Conservation (phyloP, 2,888 invertebrate genomes). For the Eupelmus urozonus region DNA sequence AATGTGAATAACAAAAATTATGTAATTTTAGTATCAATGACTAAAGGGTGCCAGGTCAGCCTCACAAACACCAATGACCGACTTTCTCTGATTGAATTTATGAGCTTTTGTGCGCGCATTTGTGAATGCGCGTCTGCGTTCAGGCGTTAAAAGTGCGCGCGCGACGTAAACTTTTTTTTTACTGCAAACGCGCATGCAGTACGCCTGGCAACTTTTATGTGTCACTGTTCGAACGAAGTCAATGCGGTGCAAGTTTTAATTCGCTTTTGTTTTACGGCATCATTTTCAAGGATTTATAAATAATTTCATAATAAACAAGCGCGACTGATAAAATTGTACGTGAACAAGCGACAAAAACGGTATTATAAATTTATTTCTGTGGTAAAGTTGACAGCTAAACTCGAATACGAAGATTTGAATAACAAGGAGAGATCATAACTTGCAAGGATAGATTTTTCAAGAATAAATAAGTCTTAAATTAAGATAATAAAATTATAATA, state of each 20-base stretch:
- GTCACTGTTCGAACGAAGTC: neutral
- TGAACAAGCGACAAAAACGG: conserved; percentile 4
- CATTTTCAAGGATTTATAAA: conserved; percentile 9
- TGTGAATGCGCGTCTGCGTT: neutral
- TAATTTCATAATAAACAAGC: neutral
- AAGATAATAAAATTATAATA: too few species aligned
- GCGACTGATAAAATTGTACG: neutral
- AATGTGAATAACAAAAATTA: conserved; percentile 7
- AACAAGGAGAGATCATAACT: too few species aligned
- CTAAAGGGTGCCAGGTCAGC: too few species aligned
- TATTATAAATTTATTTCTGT: too few species aligned
- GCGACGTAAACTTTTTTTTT: conserved; percentile 17
- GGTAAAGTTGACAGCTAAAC: too few species aligned
- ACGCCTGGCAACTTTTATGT: conserved; percentile 10
- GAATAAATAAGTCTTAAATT: too few species aligned
- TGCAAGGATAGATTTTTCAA: too few species aligned
- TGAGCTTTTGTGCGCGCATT: neutral
- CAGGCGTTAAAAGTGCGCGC: conserved; percentile 10
- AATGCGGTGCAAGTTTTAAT: conserved; percentile 17
- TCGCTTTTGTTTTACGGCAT: conserved; percentile 3
- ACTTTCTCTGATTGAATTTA: conserved; percentile 25
- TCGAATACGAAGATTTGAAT: too few species aligned
- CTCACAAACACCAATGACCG: conserved; percentile 4
- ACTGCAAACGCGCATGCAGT: neutral
- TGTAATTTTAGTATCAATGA: conserved; percentile 6